Evolutionary conservation across 2,113 vertebrate genomes (phyloP), one percentile per base, ranked within the genome.

Genomic region (Fulica atra): DNA sequence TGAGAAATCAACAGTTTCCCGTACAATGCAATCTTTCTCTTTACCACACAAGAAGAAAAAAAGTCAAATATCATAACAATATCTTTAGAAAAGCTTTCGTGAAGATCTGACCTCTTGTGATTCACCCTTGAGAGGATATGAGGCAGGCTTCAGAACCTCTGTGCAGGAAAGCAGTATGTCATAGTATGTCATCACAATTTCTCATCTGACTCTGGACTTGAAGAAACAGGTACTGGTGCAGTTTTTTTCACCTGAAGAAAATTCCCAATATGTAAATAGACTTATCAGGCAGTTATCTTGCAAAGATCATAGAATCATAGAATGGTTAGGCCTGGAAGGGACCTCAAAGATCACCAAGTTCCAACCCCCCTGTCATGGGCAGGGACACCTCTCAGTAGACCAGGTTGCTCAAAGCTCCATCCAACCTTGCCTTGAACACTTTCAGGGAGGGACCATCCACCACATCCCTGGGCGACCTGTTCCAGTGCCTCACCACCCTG

Each of bases 11-110:
- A 81, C 65, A 86, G 73, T 33, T 79, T 60, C 46, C 57, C 68
- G 48, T 81, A 40, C 77, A 84, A 68, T 2, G 4, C 19, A 90
- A 26, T 81, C 64, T 82, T 83, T 84, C 71, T 65, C 48, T 53
- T 83, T 71, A 29, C 65, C 83, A 69, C 80, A 95, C 72, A 94
- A 76, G 76, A 84, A 88, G 79, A 57, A 48, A 86, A 81, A 71
- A 72, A 13, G 54, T 38, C 16, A 35, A 94, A 81, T 56, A 79
- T 24, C 3, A 0, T 26, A 86, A 88, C 14, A 59, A 33, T 44
- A 70, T 9, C 9, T 91, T 88, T 36, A 25, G 74, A 93, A 93
- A 88, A 57, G 25, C 36, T 89, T 81, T 65, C 7, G 3, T 25
- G 64, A 66, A 77, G n/a, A 74, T 35, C 53, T 81, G 20, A 64